Percentiles rank a stretch among this genome's conserved stretches.
Evolutionary conservation across 1,140 invertebrate genomes (phyloP).

Genomic region (Pachyrhynchus sulphureomaculatus): DNA sequence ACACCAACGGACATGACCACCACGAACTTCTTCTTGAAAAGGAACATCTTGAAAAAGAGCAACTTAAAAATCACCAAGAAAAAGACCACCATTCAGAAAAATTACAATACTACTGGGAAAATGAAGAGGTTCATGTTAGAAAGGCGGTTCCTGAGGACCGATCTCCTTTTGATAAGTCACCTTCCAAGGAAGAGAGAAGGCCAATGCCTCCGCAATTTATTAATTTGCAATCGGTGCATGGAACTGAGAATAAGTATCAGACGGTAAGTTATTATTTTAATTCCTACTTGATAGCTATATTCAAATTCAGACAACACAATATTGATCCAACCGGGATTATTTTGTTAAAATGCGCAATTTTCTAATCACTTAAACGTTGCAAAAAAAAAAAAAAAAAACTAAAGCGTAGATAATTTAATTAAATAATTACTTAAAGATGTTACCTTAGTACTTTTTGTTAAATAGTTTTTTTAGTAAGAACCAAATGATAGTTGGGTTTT

Average conservation of each 20-base stretch:
- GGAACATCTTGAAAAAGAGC: slow-evolving; percentile 30
- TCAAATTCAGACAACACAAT: too few relatives aligned
- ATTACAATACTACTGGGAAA: slow-evolving; percentile 18
- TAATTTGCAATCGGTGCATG: slow-evolving; percentile 40
- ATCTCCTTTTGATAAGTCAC: slow-evolving; percentile 34
- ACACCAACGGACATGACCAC: slow-evolving; percentile 11
- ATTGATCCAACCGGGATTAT: too few relatives aligned
- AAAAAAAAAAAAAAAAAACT: too few relatives aligned
- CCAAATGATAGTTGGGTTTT: too few relatives aligned
- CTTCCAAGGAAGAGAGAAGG: slow-evolving; percentile 31
- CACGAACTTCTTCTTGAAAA: too few relatives aligned
- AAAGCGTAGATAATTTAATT: too few relatives aligned
- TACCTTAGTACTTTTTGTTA: too few relatives aligned
- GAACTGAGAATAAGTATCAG: slow-evolving; percentile 39
- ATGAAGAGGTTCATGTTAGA: slow-evolving; percentile 9
- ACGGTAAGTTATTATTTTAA: slow-evolving; percentile 13
- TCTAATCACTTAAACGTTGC: too few relatives aligned
- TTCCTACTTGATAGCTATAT: neutral
- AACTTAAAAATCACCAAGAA: slow-evolving; percentile 7
- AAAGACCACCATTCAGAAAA: slow-evolving; percentile 27
- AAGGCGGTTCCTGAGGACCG: slow-evolving; percentile 21
- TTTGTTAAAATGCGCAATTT: too few relatives aligned
- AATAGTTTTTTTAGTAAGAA: too few relatives aligned
- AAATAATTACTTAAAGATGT: too few relatives aligned
- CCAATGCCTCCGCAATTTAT: slow-evolving; percentile 46